Base-by-base conservation (phyloP, 1,140 invertebrate genomes). In the Drosophila murphyi region DNA sequence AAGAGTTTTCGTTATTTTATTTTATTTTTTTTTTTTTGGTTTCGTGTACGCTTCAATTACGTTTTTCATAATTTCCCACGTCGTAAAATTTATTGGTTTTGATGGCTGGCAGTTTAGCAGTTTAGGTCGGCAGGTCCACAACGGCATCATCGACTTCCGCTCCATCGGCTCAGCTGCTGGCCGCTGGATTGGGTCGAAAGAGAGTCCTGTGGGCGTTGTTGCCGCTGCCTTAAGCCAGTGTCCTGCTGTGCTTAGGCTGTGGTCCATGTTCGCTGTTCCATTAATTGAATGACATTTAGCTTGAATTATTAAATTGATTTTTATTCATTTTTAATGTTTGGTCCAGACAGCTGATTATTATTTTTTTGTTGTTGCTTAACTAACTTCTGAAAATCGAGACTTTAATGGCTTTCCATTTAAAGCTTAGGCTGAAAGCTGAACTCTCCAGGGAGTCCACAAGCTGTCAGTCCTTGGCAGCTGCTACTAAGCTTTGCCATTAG, bases 271-370 rank as follows among this genome's bases (percentile, higher is more conserved):
- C 62, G 61, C 68, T 80, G 45, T 52, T 41, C 56, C 81, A 55
- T 87, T 87, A 87, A 87, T 88, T 83, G 80, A 78, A 88, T 77
- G 69, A 77, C 74, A 79, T 89, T 89, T 88, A 80, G 77, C 77
- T 62, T 88, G 82, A 88, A 88, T 88, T 87, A 88, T 88, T 88
- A 83, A 88, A 80, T 88, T 88, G 85, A 88, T 88, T 88, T 88
- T 83, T 89, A 80, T 87, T 75, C 80, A 72, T 74, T 89, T 83
- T 82, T 72, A 77, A 88, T 74, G 85, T 47, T 39, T 37, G 56
- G 61, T 31, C 39, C 52, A 65, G 71, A 50, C 75, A 71, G 63
- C 52, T 78, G 81, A 79, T 60, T 59, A 60, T 45, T 65, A n/a
- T 69, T 55, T 43, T 72, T 64, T 52, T 64, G 12, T 59, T 43